Percentiles rank a stretch among this genome's conserved stretches.
Conservation (phyloP, 2,797 vertebrate species). For the Euphonia xanthogaster region DNA sequence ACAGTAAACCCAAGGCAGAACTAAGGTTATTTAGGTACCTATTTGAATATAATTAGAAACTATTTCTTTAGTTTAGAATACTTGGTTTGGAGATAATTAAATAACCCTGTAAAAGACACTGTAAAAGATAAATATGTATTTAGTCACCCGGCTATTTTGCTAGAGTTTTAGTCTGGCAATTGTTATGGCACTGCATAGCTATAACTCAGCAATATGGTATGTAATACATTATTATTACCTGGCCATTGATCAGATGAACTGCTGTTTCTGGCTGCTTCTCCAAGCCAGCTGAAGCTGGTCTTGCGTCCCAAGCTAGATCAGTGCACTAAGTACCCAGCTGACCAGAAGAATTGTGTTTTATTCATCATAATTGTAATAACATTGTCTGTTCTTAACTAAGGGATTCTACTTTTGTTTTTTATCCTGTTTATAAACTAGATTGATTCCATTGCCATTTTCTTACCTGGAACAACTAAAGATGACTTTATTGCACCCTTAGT, state of each 20-base stretch:
- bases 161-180: conserved; percentile 6
- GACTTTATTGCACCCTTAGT: not conserved
- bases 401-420: not conserved
- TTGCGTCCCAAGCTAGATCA: not conserved
- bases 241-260: conserved; percentile 40
- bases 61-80: not conserved
- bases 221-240: conserved; percentile 30
- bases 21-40: conserved; percentile 13
- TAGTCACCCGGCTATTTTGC: not conserved
- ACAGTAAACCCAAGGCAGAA: conserved; percentile 9
- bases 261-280: not conserved
- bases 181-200: not conserved
- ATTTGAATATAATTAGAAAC: not conserved
- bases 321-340: not conserved
- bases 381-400: not conserved
- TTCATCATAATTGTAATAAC: not conserved
- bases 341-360: not conserved
- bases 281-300: not conserved
- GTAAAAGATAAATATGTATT: conserved; percentile 10
- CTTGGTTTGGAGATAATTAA: conserved; percentile 21
- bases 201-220: conserved; percentile 33
- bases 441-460: not conserved
- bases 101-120: not conserved
- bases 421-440: not conserved
- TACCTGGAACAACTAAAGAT: not conserved